These are phyloP conservation scores for Etheostoma nigrum DNA, from an alignment of 2,797 vertebrate species.

Conservation along the genomic window DNA sequence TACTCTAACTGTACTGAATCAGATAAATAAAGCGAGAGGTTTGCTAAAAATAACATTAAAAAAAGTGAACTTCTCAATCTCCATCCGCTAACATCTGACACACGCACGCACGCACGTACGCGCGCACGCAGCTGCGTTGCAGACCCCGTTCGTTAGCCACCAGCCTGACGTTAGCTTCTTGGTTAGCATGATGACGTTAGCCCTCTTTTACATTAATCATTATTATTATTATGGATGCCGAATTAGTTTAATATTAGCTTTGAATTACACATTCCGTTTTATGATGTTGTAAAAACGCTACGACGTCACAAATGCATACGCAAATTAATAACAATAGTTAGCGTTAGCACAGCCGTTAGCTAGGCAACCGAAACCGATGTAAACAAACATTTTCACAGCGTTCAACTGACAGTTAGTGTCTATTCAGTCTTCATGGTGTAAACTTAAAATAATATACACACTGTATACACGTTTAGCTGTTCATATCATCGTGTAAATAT, in stretches of 20 bases:
- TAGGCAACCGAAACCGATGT: constrained; percentile 36
- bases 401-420: background rate
- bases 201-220: rapidly evolving
- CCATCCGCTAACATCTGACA: background rate
- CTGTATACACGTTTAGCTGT: rapidly evolving
- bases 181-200: background rate
- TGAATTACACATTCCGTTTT: rapidly evolving
- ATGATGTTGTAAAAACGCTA: rapidly evolving
- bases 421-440: rapidly evolving
- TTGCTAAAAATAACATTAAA: background rate
- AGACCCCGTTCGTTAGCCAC: constrained; percentile 31
- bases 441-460: rapidly evolving
- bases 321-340: constrained; percentile 6
- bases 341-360: constrained; percentile 45
- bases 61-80: background rate
- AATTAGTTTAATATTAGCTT: rapidly evolving
- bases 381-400: constrained; percentile 63
- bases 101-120: background rate
- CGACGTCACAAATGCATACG: background rate
- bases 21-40: background rate
- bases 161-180: background rate
- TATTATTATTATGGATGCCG: too few relatives aligned
- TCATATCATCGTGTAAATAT: background rate
- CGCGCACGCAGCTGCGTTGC: background rate
- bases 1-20: background rate